Conservation (phyloP, 1,140 invertebrate species). For the Platorchestia sp. region DNA sequence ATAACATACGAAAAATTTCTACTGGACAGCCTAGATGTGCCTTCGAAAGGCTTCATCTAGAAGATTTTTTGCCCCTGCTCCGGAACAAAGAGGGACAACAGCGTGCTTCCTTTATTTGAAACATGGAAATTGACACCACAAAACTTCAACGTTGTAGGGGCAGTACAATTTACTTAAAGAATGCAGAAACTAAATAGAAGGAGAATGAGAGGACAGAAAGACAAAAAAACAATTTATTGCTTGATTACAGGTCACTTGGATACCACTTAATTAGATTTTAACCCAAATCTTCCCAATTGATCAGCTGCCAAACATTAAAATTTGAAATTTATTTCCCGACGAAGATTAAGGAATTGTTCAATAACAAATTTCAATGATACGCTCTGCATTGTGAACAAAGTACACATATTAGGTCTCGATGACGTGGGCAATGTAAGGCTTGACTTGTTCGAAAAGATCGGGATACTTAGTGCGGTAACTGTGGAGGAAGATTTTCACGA, state of each 20-base stretch:
- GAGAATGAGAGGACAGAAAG: background rate
- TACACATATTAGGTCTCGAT: background rate
- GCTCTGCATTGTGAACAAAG: background rate
- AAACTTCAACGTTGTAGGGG: too few relatives aligned
- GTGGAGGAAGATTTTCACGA: background rate
- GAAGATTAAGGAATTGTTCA: background rate
- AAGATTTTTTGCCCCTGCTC: too few relatives aligned
- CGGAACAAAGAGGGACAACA: too few relatives aligned
- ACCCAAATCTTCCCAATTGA: background rate
- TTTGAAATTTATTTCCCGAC: background rate
- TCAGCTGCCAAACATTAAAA: background rate
- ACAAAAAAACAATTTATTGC: background rate
- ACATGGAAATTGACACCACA: too few relatives aligned
- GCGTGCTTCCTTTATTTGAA: too few relatives aligned
- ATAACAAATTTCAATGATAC: background rate
- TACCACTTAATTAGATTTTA: background rate
- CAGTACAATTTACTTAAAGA: too few relatives aligned
- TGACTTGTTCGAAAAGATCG: background rate
- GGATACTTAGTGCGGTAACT: constrained; percentile 15
- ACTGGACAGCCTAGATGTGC: too few relatives aligned
- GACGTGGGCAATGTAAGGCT: constrained; percentile 18
- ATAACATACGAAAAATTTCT: too few relatives aligned
- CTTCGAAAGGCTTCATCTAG: too few relatives aligned
- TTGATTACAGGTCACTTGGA: background rate
- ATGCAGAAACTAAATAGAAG: background rate